phyloP scores from a whole-genome alignment of 2,797 vertebrate genomes.

The Semaprochilodus insignis region DNA sequence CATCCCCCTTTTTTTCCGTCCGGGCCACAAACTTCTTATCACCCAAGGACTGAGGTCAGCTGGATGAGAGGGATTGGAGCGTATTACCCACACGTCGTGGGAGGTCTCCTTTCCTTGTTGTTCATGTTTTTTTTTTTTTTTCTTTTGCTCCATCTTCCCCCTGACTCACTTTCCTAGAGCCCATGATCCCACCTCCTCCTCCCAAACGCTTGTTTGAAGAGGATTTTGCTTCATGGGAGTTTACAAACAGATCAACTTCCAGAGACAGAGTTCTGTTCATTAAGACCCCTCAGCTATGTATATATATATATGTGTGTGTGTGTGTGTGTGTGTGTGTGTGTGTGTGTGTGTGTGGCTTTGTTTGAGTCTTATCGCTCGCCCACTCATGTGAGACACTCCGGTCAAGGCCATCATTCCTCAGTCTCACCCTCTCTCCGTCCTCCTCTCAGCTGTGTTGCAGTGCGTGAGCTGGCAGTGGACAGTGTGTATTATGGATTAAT shows the following conservation, averaged over 20 bases:
- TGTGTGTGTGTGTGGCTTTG: constrained; percentile 21
- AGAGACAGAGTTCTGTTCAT: constrained; percentile 64
- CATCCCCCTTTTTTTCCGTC: constrained; percentile 10
- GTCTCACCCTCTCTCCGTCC: constrained; percentile 21
- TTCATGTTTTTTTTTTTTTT: background rate
- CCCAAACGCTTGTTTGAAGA: constrained; percentile 48
- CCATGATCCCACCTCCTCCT: background rate
- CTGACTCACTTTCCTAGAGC: constrained; percentile 30
- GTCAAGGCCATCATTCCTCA: constrained; percentile 44
- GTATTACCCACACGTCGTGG: constrained; percentile 63
- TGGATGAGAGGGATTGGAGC: constrained; percentile 67
- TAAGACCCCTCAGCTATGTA: constrained; percentile 55
- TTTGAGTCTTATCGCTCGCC: constrained; percentile 42
- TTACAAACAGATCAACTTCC: constrained; percentile 71
- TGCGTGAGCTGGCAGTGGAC: constrained; percentile 56
- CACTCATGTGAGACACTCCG: constrained; percentile 33
- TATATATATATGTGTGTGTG: too few relatives aligned
- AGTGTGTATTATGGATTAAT: constrained; percentile 46
- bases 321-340: too few relatives aligned
- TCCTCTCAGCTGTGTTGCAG: constrained; percentile 49
- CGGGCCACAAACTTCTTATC: constrained; percentile 68
- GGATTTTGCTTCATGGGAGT: constrained; percentile 48
- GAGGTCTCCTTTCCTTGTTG: constrained; percentile 63
- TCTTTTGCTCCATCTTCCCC: constrained; percentile 26
- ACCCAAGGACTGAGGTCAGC: constrained; percentile 63